Percentiles rank a stretch among this genome's conserved stretches.
Evolutionary conservation across 2,797 vertebrate genomes (phyloP).

Genomic region (Pantherophis alleghaniensis): DNA sequence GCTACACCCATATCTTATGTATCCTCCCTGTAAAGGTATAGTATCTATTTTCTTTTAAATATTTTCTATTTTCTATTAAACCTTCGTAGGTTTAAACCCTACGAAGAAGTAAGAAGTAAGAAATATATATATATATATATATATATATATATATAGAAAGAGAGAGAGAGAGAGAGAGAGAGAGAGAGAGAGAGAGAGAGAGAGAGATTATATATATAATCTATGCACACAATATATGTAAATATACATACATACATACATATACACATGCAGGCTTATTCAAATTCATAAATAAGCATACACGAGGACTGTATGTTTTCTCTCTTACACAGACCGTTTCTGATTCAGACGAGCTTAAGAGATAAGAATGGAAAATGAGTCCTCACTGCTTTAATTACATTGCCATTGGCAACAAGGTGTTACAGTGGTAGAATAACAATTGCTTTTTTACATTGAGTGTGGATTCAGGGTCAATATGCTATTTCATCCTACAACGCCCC

Average conservation of each 20-base stretch:
- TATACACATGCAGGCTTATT: slow-evolving; percentile 53
- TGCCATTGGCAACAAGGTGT: slow-evolving; percentile 85
- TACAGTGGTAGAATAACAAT: slow-evolving; percentile 79
- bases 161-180: no score
- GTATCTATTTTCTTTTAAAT: no score
- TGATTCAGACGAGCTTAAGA: slow-evolving; percentile 81
- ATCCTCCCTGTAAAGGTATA: no score
- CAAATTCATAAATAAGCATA: slow-evolving; percentile 79
- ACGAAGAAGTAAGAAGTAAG: no score
- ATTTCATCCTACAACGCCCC: slow-evolving; percentile 70
- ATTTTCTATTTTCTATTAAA: no score
- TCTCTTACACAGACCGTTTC: slow-evolving; percentile 77
- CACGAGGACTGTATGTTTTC: slow-evolving; percentile 71
- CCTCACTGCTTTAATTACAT: slow-evolving; percentile 89
- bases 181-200: no score
- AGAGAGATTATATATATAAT: no score
- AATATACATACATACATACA: not conserved
- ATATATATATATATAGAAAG: no score
- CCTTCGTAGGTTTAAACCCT: no score
- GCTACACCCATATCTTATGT: no score
- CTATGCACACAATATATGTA: no score
- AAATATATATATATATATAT: no score
- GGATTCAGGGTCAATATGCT: slow-evolving; percentile 78
- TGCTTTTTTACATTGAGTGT: slow-evolving; percentile 73
- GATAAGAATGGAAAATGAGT: slow-evolving; percentile 85